Conservation (phyloP, 1,140 invertebrate genomes). For the Dreissena polymorpha region DNA sequence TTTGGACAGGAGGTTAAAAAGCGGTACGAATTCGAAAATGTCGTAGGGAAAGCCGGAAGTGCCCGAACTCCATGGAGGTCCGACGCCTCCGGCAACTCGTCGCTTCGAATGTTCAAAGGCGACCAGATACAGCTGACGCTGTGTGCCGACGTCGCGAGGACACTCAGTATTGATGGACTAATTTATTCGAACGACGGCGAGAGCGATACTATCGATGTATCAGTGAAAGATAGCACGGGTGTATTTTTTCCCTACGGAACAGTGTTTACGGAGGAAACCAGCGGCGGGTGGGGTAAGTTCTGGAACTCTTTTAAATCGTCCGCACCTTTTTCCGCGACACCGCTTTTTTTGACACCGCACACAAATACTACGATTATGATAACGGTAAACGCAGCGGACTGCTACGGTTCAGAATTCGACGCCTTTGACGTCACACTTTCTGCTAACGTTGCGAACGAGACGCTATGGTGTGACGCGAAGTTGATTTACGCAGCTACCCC, state of each 20-base stretch:
- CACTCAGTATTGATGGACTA: neutral
- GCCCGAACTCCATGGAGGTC: constrained; percentile 35
- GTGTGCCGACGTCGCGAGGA: neutral
- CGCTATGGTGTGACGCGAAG: neutral
- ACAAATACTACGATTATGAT: neutral
- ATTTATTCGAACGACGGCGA: constrained; percentile 37
- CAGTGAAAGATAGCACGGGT: too few relatives aligned
- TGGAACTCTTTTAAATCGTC: constrained; percentile 9
- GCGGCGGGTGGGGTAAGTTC: constrained; percentile 10
- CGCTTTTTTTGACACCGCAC: neutral
- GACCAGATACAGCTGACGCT: constrained; percentile 6
- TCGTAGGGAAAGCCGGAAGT: neutral
- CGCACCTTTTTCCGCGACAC: neutral
- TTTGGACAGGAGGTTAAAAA: neutral
- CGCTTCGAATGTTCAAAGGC: constrained; percentile 38
- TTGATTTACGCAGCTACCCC: neutral
- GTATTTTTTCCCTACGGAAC: neutral
- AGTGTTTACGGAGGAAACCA: constrained; percentile 5
- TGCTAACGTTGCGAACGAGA: neutral
- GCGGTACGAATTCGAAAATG: constrained; percentile 31
- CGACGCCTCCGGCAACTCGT: neutral
- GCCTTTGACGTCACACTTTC: too few relatives aligned
- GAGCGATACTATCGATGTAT: constrained; percentile 1
- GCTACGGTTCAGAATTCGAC: too few relatives aligned
- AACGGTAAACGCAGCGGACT: too few relatives aligned